phyloP scores from a whole-genome alignment of 2,113 vertebrate genomes.

The Tragelaphus imberbis region DNA sequence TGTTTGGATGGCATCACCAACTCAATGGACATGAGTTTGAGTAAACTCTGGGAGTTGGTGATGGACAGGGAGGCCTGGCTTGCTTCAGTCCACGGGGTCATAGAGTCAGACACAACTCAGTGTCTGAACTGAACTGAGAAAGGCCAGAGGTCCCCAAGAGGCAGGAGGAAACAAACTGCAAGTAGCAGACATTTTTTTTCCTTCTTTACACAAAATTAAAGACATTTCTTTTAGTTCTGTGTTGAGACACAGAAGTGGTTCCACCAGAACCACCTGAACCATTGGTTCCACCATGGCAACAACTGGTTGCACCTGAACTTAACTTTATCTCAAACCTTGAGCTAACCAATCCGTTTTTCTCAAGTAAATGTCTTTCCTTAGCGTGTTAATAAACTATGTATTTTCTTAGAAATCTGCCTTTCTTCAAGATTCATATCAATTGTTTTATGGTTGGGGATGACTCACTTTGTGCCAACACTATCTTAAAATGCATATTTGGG shows the following conservation, averaged over 20 bases:
- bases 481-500: neutral
- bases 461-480: accelerated
- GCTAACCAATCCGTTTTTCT: neutral
- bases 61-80: neutral
- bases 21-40: neutral
- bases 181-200: neutral
- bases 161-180: neutral
- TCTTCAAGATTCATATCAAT: neutral
- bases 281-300: neutral
- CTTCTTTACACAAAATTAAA: neutral
- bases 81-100: accelerated
- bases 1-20: neutral
- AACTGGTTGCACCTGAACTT: neutral
- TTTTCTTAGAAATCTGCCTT: neutral
- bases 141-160: neutral
- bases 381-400: neutral
- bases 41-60: neutral
- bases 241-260: neutral
- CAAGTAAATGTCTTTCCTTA: neutral
- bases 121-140: neutral
- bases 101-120: accelerated
- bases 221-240: neutral
- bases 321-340: neutral
- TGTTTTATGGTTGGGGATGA: neutral
- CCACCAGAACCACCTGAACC: too few species aligned